phyloP scores from a whole-genome alignment of 2,797 vertebrate species.

The Artibeus lituratus region DNA sequence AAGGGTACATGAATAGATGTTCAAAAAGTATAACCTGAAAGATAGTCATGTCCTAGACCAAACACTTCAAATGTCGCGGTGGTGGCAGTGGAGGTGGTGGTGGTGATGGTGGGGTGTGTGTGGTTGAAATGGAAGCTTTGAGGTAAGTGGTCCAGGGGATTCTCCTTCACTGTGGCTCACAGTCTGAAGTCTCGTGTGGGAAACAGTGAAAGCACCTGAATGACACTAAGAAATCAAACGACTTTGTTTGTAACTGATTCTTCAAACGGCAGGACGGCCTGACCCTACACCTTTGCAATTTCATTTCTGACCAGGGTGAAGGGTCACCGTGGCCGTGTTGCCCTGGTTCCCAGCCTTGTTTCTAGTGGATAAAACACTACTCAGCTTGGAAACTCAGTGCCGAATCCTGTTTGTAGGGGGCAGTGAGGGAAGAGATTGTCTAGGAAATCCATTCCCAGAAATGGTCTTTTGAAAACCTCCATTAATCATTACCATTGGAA shows the following conservation, averaged over 20 bases:
- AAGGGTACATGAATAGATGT: conserved; percentile 42
- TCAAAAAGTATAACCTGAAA: conserved; percentile 37
- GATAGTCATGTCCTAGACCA: not conserved
- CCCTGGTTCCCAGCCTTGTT: not conserved
- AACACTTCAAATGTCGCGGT: not conserved
- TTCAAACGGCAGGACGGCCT: conserved; percentile 26
- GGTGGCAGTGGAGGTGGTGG: too few species aligned
- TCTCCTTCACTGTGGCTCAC: not conserved
- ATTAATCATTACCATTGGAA: not conserved
- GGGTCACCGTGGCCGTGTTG: not conserved
- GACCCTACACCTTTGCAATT: conserved; percentile 15
- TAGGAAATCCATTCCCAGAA: not conserved
- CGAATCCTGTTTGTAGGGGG: not conserved
- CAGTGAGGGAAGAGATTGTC: not conserved
- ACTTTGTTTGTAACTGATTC: not conserved
- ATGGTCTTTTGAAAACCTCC: conserved; percentile 23
- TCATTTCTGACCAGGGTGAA: conserved; percentile 14
- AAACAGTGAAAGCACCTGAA: not conserved
- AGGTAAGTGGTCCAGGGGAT: conserved; percentile 15
- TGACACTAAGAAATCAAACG: not conserved
- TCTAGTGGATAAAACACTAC: not conserved
- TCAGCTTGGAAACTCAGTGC: conserved; percentile 27
- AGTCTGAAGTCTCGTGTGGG: not conserved
- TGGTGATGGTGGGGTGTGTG: too few species aligned
- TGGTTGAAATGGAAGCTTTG: not conserved